Evolutionary conservation across 2,888 invertebrate genomes (phyloP), one percentile per base, ranked within the genome.

Genomic region (Acanthacorydalis orientalis): DNA sequence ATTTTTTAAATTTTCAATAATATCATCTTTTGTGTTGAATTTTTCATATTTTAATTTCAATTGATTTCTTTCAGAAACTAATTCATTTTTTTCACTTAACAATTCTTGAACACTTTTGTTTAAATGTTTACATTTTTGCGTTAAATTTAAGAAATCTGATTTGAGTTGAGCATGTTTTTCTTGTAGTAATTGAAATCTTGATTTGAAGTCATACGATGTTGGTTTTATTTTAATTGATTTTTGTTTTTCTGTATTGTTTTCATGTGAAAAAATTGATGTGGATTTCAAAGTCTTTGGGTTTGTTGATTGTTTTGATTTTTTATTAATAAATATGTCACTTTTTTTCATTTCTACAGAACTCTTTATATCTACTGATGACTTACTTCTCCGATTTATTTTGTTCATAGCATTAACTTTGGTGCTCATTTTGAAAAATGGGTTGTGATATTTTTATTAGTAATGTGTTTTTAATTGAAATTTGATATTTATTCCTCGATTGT

Each of bases 121-220:
- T 49, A 74, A 65, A 52, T 69, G 69, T 1, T 59, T 54, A 14
- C 69, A 53, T 48, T 67, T 63, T 38, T 73, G 72, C 55, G 69
- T 67, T 34, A 75, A 59, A 14, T 69, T 67, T 40, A 63, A 70
- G 49, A 69, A 67, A 55, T 76, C 72, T 44, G 60, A 64, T 56
- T 74, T 75, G 10, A 78, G 60, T 1, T 54, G 59, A 52, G 72
- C 73, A 53, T 78, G 70, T 59, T 79, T 78, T 49, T 76, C 75
- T 12, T 69, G 59, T 44, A 83, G 64, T 54, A 75, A 72, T 56
- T 72, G 12, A 31, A 23, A 47, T 44, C 80, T 72, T 31, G 77
- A 77, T 60, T 81, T 78, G 52, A 72, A 78, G 57, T 79, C 79
- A 61, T 79, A 78, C 0, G 78, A 68, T 7, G 75, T 68, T 44